Evolutionary conservation across 2,797 vertebrate species (phyloP).

Genomic region (Gephyroberyx darwinii): DNA sequence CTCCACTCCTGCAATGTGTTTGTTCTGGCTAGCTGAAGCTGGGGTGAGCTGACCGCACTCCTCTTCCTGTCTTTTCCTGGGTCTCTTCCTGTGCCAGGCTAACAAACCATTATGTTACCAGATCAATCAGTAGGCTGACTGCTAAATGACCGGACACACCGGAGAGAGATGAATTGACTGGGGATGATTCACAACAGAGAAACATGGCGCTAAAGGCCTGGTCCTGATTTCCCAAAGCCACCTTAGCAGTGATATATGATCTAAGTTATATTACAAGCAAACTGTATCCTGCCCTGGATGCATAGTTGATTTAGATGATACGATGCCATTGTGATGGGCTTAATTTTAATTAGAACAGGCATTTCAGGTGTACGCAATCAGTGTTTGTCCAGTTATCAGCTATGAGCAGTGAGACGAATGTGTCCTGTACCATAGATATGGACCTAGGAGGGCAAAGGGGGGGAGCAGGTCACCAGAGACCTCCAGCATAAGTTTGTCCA

Average conservation of each 20-base stretch:
- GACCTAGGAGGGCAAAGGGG: constrained; percentile 11
- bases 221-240: constrained; percentile 36
- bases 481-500: constrained; percentile 38
- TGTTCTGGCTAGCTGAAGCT: constrained; percentile 53
- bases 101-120: constrained; percentile 67
- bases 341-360: constrained; percentile 8
- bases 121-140: constrained; percentile 64
- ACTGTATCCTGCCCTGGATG: constrained; percentile 8
- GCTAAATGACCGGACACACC: constrained; percentile 57
- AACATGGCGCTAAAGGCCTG: constrained; percentile 43
- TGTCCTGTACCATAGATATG: constrained; percentile 2
- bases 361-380: neutral
- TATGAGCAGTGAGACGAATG: constrained; percentile 3
- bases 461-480: constrained; percentile 14
- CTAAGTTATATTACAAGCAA: neutral
- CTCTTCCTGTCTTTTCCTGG: constrained; percentile 54
- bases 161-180: constrained; percentile 55
- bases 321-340: neutral
- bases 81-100: constrained; percentile 60
- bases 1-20: constrained; percentile 30
- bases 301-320: no score
- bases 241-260: constrained; percentile 21
- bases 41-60: constrained; percentile 58
- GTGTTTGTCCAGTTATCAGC: neutral
- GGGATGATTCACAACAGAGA: constrained; percentile 62